Evolutionary conservation across 1,140 invertebrate species (phyloP).

Genomic region (Cephus cinctus): DNA sequence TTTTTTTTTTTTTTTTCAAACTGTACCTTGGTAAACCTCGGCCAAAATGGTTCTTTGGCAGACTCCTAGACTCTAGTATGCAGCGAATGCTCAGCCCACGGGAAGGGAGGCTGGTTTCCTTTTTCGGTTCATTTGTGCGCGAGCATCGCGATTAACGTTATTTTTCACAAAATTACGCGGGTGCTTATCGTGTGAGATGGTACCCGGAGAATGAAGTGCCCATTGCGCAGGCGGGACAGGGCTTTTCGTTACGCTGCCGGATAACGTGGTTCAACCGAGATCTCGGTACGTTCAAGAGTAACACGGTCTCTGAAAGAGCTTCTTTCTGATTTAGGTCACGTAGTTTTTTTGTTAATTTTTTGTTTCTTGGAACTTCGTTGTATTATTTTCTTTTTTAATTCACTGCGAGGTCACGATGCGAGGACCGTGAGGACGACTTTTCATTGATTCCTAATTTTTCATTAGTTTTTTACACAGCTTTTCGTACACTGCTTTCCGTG

Average conservation of each 20-base stretch:
- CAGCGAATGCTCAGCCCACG: too few relatives aligned
- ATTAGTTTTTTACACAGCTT: background rate
- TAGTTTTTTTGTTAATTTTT: constrained; percentile 27
- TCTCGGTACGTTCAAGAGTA: constrained; percentile 49
- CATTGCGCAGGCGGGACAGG: constrained; percentile 45
- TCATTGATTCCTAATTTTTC: background rate
- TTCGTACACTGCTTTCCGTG: too few relatives aligned
- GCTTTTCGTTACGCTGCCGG: constrained; percentile 39
- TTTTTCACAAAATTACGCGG: too few relatives aligned
- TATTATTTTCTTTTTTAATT: constrained; percentile 12
- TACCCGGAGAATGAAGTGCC: constrained; percentile 25
- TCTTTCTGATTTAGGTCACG: constrained; percentile 29
- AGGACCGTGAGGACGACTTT: constrained; percentile 13
- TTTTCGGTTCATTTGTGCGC: background rate
- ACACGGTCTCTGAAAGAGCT: constrained; percentile 48
- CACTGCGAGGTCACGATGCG: constrained; percentile 22
- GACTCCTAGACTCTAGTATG: too few relatives aligned
- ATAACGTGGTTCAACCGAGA: constrained; percentile 49
- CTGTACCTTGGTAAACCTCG: too few relatives aligned
- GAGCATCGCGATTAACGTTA: background rate
- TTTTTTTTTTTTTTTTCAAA: too few relatives aligned
- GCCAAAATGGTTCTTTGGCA: too few relatives aligned
- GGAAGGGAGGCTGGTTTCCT: too few relatives aligned
- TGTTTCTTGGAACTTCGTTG: constrained; percentile 8
- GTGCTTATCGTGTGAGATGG: too few relatives aligned